These are phyloP conservation scores for Xiphydria camelus DNA, from an alignment of 2,888 invertebrate genomes.

Conservation along the genomic window DNA sequence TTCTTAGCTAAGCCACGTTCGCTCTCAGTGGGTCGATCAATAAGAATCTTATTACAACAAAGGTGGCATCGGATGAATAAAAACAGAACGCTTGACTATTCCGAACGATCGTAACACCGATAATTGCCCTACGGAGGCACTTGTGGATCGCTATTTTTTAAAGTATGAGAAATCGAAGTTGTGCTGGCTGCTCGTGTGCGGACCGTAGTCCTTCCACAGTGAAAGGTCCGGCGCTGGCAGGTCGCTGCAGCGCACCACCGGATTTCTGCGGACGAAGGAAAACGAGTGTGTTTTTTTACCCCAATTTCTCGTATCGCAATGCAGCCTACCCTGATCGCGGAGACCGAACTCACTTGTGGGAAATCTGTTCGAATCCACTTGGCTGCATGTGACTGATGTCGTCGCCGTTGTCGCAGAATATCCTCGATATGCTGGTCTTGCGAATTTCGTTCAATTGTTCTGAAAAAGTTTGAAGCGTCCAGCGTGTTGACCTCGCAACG, in stretches of 20 bases:
- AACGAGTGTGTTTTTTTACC: background rate
- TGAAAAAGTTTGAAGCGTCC: too few relatives aligned
- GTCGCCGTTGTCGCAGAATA: conserved; percentile 81
- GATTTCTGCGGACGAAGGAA: conserved; percentile 64
- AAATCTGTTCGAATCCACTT: conserved; percentile 65
- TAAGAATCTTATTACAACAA: too few relatives aligned
- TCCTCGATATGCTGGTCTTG: conserved; percentile 74
- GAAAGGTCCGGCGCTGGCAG: conserved; percentile 68
- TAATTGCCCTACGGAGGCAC: too few relatives aligned
- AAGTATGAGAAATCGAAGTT: background rate
- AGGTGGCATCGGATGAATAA: too few relatives aligned
- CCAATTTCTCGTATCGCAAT: background rate
- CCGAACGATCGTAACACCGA: too few relatives aligned
- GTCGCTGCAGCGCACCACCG: conserved; percentile 66
- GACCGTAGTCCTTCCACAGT: conserved; percentile 61
- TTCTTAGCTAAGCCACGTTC: too few relatives aligned
- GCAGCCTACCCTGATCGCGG: background rate
- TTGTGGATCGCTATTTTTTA: too few relatives aligned
- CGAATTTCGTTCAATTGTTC: conserved; percentile 77
- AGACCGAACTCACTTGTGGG: conserved; percentile 60
- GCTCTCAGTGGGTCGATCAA: too few relatives aligned
- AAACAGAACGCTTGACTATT: too few relatives aligned
- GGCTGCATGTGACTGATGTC: conserved; percentile 43
- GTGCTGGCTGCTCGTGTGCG: conserved; percentile 16
- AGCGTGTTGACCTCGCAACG: too few relatives aligned